A percentile compares a stretch with the other conserved stretches of the same genome.
Conservation (phyloP, 1,140 invertebrate species). For the Littorina saxatilis region DNA sequence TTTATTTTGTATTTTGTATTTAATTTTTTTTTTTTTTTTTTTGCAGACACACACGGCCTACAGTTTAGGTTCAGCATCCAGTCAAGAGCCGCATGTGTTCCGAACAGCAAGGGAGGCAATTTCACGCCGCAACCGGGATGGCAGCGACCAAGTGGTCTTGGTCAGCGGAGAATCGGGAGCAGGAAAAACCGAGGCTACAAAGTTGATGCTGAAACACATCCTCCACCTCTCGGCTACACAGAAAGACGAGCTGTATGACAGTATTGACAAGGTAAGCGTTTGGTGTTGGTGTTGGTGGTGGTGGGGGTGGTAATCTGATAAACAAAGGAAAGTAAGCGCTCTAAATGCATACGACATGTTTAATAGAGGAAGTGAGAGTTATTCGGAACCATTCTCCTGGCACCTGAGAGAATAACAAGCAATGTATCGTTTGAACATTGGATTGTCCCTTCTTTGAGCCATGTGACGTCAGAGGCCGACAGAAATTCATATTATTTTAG, state of each 20-base stretch:
- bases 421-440: too few species aligned
- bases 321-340: too few species aligned
- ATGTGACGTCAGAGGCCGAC: too few species aligned
- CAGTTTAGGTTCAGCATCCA: neutral
- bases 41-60: neutral
- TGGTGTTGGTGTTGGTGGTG: neutral
- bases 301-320: too few species aligned
- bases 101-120: constrained; percentile 85
- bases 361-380: too few species aligned
- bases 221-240: constrained; percentile 35
- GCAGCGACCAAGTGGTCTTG: constrained; percentile 87
- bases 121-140: constrained; percentile 85
- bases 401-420: too few species aligned
- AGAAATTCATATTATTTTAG: too few species aligned
- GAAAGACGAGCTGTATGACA: constrained; percentile 25
- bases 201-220: constrained; percentile 56
- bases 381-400: too few species aligned
- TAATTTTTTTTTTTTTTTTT: too few species aligned
- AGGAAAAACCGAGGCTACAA: constrained; percentile 63
- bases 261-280: constrained; percentile 79
- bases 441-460: too few species aligned
- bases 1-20: neutral
- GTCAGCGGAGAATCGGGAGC: constrained; percentile 96
- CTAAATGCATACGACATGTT: too few species aligned
- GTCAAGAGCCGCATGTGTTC: constrained; percentile 88